Conservation (phyloP, 2,888 invertebrate species). For the Lithodes maja region DNA sequence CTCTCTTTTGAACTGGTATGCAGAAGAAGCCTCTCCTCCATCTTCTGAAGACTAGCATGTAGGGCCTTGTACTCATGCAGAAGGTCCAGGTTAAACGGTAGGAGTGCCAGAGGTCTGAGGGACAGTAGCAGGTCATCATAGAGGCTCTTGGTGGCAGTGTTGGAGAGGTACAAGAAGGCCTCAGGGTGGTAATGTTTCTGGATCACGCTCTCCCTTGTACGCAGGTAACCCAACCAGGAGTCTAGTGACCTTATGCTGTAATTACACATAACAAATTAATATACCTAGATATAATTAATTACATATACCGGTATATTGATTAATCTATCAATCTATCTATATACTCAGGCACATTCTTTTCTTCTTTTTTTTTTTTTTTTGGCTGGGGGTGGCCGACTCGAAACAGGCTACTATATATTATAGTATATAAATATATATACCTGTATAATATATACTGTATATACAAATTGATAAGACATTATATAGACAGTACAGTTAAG, state of each 20-base stretch:
- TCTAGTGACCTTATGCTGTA: constrained; percentile 88
- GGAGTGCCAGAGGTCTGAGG: constrained; percentile 85
- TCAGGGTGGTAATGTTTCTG: constrained; percentile 86
- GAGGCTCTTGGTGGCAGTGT: constrained; percentile 78
- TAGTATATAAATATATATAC: no score
- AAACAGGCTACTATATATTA: no score
- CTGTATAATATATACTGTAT: no score
- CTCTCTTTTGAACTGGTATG: constrained; percentile 71
- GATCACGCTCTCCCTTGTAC: constrained; percentile 87
- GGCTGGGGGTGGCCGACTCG: no score
- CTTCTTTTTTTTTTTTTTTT: no score
- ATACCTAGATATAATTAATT: no score
- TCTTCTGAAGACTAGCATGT: constrained; percentile 84
- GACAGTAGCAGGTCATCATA: constrained; percentile 85
- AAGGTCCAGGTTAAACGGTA: constrained; percentile 88
- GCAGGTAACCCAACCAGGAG: constrained; percentile 91
- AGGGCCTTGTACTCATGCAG: constrained; percentile 86
- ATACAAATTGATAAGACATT: no score
- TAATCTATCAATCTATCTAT: no score
- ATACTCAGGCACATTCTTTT: no score
- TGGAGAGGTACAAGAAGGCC: constrained; percentile 82
- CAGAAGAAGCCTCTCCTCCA: constrained; percentile 75
- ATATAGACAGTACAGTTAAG: no score
- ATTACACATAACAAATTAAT: constrained; percentile 50
- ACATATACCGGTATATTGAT: no score